Evolutionary conservation across 1,140 invertebrate genomes (phyloP).

Genomic region (Rhopalosiphum padi): DNA sequence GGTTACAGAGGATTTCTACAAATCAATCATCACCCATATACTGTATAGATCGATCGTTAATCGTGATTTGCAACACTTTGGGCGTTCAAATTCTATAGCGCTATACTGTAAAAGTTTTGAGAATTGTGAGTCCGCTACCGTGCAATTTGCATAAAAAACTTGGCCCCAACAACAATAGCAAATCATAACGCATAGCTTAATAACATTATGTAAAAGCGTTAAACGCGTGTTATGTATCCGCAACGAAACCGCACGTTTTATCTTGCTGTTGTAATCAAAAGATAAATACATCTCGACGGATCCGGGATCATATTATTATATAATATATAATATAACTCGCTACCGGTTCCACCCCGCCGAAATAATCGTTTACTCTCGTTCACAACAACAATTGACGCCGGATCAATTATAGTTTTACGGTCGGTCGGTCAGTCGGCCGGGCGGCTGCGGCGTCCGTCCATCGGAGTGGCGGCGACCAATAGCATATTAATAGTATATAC

Average conservation of each 20-base stretch:
- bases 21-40: too few relatives aligned
- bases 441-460: not conserved
- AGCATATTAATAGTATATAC: not conserved
- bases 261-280: conserved; percentile 27
- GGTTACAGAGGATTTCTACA: too few relatives aligned
- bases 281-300: conserved; percentile 29
- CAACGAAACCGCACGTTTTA: conserved; percentile 17
- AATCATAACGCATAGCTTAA: not conserved
- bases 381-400: conserved; percentile 52
- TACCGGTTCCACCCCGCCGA: not conserved
- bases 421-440: conserved; percentile 7
- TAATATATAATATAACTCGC: not conserved
- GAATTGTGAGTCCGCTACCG: too few relatives aligned
- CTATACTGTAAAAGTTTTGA: too few relatives aligned
- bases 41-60: too few relatives aligned
- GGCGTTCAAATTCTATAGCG: too few relatives aligned
- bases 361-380: conserved; percentile 48
- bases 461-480: not conserved
- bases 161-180: too few relatives aligned
- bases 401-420: conserved; percentile 49
- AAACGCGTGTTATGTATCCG: not conserved
- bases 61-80: too few relatives aligned
- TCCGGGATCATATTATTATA: not conserved
- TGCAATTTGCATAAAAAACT: too few relatives aligned
- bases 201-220: not conserved